phyloP scores from a whole-genome alignment of 2,888 invertebrate genomes.

The Pristionchus maxplancki region DNA sequence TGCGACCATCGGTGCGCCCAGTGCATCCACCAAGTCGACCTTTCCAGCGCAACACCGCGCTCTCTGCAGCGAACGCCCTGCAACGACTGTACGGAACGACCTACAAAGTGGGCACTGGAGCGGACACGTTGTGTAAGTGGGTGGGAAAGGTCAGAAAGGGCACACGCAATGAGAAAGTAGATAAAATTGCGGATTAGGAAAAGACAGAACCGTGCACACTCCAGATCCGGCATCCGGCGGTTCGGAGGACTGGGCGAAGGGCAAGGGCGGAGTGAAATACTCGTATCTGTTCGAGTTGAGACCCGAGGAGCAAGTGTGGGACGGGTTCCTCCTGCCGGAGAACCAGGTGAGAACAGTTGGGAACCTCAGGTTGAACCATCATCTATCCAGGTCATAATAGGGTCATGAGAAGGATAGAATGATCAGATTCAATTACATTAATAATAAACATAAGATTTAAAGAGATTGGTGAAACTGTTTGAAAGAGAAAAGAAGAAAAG shows the following conservation, averaged over 20 bases:
- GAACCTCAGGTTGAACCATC: slow-evolving; percentile 36
- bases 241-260: slow-evolving; percentile 77
- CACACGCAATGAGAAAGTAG: neutral
- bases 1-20: neutral
- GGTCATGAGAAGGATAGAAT: too few relatives aligned
- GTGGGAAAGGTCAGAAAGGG: slow-evolving; percentile 2
- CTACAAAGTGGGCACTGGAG: slow-evolving; percentile 77
- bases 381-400: neutral
- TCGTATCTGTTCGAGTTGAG: slow-evolving; percentile 76
- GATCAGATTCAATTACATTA: too few relatives aligned
- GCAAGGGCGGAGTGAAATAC: slow-evolving; percentile 75
- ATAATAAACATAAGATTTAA: too few relatives aligned
- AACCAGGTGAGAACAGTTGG: slow-evolving; percentile 65
- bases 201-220: slow-evolving; percentile 7
- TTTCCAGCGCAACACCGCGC: slow-evolving; percentile 72
- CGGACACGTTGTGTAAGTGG: slow-evolving; percentile 72
- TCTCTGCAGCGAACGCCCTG: slow-evolving; percentile 72
- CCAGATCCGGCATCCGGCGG: slow-evolving; percentile 73
- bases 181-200: neutral
- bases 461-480: too few relatives aligned
- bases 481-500: too few relatives aligned
- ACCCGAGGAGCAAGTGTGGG: slow-evolving; percentile 76
- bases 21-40: neutral
- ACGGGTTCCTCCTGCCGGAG: slow-evolving; percentile 76
- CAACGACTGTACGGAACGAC: slow-evolving; percentile 74